These are phyloP conservation scores for Grammomys dolichurus DNA, from an alignment of 2,113 vertebrate genomes.

Conservation along the genomic window DNA sequence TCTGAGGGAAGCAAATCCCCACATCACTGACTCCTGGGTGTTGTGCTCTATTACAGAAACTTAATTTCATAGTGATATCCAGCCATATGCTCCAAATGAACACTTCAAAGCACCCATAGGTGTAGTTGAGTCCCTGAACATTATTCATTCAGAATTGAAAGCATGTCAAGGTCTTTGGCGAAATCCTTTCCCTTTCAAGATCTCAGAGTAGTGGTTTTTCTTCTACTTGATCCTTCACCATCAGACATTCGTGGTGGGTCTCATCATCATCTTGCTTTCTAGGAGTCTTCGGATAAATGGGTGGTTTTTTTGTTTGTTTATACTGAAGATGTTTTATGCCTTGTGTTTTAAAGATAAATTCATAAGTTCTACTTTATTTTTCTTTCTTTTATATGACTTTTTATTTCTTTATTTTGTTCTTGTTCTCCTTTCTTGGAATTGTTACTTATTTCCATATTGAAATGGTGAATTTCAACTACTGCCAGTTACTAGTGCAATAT, in stretches of 20 bases:
- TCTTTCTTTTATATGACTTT: not conserved
- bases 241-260: not conserved
- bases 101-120: constrained; percentile 59
- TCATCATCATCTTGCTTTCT: not conserved
- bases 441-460: not conserved
- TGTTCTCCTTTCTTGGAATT: constrained; percentile 3
- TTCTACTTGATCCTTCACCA: constrained; percentile 25
- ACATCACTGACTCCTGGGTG: constrained; percentile 65
- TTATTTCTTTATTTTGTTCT: not conserved
- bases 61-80: constrained; percentile 62
- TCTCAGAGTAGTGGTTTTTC: constrained; percentile 69
- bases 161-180: constrained; percentile 28
- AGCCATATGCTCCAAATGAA: constrained; percentile 45
- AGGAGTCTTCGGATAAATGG: not conserved
- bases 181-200: constrained; percentile 73
- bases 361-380: not conserved
- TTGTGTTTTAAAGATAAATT: constrained; percentile 60
- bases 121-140: constrained; percentile 13
- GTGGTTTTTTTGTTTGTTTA: not conserved
- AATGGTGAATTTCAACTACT: not conserved
- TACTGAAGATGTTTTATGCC: constrained; percentile 21
- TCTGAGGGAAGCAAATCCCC: constrained; percentile 63
- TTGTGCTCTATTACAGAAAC: constrained; percentile 45
- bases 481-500: not conserved
- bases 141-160: constrained; percentile 48